Evolutionary conservation across 1,140 invertebrate species (phyloP).

Genomic region (Dendroctonus ponderosae): DNA sequence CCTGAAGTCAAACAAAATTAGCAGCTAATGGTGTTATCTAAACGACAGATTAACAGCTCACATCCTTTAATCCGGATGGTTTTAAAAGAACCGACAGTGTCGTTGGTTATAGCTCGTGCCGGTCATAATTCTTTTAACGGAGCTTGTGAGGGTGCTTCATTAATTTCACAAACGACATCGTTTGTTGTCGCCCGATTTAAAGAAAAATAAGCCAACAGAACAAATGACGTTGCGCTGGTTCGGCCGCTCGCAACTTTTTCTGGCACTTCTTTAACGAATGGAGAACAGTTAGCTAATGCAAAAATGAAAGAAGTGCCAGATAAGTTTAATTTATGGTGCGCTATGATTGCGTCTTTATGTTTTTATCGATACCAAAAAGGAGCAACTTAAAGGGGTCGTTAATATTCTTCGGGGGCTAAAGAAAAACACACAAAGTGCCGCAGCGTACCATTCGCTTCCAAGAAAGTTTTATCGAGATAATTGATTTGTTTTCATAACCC

Average conservation of each 20-base stretch:
- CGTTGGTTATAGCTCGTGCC: conserved; percentile 30
- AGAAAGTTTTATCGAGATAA: conserved; percentile 10
- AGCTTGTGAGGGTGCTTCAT: conserved; percentile 27
- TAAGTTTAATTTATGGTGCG: conserved; percentile 28
- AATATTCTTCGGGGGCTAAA: conserved; percentile 20
- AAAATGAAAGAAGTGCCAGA: conserved; percentile 33
- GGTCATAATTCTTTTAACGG: conserved; percentile 31
- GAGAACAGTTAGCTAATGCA: conserved; percentile 31
- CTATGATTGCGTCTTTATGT: conserved; percentile 34
- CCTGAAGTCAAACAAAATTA: conserved; percentile 12
- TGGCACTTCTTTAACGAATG: conserved; percentile 21
- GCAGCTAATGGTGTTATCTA: conserved; percentile 9
- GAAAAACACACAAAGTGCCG: conserved; percentile 7
- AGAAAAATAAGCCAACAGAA: conserved; percentile 31
- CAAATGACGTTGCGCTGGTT: conserved; percentile 23
- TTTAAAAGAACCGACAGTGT: conserved; percentile 17
- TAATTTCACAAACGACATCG: conserved; percentile 33
- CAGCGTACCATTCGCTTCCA: conserved; percentile 4
- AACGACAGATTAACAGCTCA: conserved; percentile 16
- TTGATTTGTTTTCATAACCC: conserved; percentile 24
- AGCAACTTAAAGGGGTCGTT: conserved; percentile 15
- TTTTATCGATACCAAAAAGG: conserved; percentile 29
- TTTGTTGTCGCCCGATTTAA: conserved; percentile 35
- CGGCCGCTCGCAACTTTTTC: conserved; percentile 18
- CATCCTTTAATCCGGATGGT: conserved; percentile 23